These are phyloP conservation scores for Pristionchus exspectatus DNA, from an alignment of 2,888 invertebrate species.

Conservation along the genomic window DNA sequence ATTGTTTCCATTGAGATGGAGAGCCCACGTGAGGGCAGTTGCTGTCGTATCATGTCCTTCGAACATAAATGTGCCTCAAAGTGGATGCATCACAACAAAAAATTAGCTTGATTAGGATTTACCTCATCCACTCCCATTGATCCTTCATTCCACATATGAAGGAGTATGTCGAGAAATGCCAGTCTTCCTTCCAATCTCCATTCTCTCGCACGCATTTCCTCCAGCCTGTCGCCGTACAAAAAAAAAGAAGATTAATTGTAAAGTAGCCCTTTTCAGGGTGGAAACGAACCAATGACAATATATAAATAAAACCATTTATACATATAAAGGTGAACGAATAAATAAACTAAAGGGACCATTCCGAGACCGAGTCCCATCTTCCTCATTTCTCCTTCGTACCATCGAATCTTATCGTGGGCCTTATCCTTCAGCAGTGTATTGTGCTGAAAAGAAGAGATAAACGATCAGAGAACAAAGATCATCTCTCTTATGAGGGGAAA, in stretches of 20 bases:
- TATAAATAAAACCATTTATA: no score
- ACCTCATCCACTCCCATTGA: slow-evolving; percentile 81
- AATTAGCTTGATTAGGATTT: no score
- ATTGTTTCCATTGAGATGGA: slow-evolving; percentile 89
- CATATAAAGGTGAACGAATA: no score
- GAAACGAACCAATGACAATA: no score
- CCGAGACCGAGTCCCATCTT: neutral
- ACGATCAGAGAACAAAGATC: neutral
- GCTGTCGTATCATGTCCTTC: slow-evolving; percentile 89
- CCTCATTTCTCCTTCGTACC: neutral
- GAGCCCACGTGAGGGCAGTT: slow-evolving; percentile 90
- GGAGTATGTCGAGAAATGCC: slow-evolving; percentile 91
- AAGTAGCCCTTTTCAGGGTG: no score
- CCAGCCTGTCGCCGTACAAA: slow-evolving; percentile 64
- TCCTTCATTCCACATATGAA: slow-evolving; percentile 88
- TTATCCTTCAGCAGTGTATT: neutral
- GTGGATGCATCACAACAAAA: no score
- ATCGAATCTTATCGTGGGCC: neutral
- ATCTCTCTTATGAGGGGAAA: neutral
- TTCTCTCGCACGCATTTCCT: slow-evolving; percentile 61
- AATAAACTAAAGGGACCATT: neutral
- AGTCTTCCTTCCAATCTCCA: slow-evolving; percentile 82
- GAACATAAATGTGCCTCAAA: no score
- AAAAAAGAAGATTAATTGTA: no score
- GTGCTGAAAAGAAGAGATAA: neutral